Percentiles rank a stretch among this genome's conserved stretches.
These are phyloP conservation scores for Acrocephalus scirpaceus DNA, from an alignment of 2,797 vertebrate species.

Conservation along the genomic window DNA sequence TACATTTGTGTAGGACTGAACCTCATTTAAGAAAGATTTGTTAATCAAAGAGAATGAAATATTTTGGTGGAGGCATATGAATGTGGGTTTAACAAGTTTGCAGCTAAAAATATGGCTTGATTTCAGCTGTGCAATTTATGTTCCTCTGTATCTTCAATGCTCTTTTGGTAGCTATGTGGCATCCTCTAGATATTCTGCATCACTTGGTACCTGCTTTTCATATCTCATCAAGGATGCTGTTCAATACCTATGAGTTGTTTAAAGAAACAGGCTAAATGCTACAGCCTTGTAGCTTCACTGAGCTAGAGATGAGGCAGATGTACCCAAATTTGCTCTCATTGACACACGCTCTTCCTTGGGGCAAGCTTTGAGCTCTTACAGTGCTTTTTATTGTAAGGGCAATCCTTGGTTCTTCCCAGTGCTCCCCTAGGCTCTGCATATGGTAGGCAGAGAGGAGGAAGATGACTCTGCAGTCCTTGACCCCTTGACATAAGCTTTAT, in stretches of 20 bases:
- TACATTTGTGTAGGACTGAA: conserved; percentile 35
- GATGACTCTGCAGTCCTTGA: not conserved
- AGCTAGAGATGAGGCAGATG: not conserved
- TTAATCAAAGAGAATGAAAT: conserved; percentile 80
- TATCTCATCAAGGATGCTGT: not conserved
- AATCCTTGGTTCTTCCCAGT: not conserved
- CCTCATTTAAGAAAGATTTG: conserved; percentile 72
- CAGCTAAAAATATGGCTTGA: conserved; percentile 56
- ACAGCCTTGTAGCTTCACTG: not conserved
- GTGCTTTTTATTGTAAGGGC: not conserved
- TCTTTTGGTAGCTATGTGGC: not conserved
- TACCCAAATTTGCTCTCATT: not conserved
- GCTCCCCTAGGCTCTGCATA: not conserved
- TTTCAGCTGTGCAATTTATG: conserved; percentile 23
- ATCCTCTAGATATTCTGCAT: not conserved
- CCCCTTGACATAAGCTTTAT: not conserved
- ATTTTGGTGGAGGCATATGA: conserved; percentile 70
- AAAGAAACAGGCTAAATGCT: not conserved
- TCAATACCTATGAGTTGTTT: not conserved
- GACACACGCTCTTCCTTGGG: not conserved
- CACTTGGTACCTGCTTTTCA: not conserved
- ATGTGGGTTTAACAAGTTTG: conserved; percentile 70
- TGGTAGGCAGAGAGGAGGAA: not conserved
- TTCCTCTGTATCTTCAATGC: not conserved
- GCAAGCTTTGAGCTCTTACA: not conserved